These are phyloP conservation scores for Oreochromis tanganicae DNA, from an alignment of 2,113 vertebrate genomes.

Conservation along the genomic window DNA sequence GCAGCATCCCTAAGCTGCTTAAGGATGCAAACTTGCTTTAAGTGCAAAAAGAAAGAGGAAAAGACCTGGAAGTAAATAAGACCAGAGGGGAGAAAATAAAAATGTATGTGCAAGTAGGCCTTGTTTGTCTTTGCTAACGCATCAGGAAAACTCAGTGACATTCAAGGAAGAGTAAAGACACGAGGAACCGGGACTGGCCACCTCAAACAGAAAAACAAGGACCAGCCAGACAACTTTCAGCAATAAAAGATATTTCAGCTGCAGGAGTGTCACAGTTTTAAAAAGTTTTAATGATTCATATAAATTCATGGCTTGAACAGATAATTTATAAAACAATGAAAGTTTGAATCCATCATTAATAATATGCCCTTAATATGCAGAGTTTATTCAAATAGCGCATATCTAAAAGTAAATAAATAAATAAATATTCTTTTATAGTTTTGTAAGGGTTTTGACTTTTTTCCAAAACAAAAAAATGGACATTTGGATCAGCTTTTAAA, in stretches of 20 bases:
- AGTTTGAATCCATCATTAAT: background rate
- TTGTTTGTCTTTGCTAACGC: background rate
- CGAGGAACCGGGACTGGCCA: background rate
- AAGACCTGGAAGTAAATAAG: slow-evolving; percentile 1
- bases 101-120: slow-evolving; percentile 2
- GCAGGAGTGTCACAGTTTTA: background rate
- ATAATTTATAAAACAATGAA: background rate
- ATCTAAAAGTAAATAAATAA: background rate
- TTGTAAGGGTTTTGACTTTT: background rate
- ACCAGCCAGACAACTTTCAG: background rate
- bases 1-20: slow-evolving; percentile 28
- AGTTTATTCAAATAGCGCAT: background rate
- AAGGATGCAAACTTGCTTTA: slow-evolving; percentile 21
- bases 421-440: background rate
- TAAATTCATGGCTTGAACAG: background rate
- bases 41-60: slow-evolving; percentile 14
- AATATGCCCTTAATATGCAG: background rate
- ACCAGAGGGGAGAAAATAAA: background rate
- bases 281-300: background rate
- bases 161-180: background rate
- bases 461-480: background rate
- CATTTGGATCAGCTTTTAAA: background rate
- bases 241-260: background rate
- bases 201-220: background rate
- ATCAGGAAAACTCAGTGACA: background rate